Evolutionary conservation across 1,140 invertebrate genomes (phyloP).

Genomic region (Drosophila arizonae): DNA sequence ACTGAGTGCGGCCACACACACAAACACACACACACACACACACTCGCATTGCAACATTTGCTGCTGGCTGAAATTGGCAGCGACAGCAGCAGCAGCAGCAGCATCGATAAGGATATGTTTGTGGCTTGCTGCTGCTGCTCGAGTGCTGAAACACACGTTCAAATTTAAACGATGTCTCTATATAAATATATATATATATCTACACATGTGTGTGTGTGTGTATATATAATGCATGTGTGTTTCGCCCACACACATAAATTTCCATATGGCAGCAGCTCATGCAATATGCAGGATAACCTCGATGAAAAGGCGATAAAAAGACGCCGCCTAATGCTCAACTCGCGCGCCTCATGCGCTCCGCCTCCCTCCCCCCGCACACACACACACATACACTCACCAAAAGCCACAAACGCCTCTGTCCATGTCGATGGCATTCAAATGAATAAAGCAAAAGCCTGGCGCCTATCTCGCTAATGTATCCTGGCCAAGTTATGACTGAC

Average conservation of each 20-base stretch:
- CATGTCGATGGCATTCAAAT: slow-evolving; percentile 63
- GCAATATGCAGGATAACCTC: slow-evolving; percentile 77
- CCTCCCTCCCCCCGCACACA: background rate
- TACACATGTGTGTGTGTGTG: slow-evolving; percentile 6
- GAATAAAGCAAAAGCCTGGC: slow-evolving; percentile 58
- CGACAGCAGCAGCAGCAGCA: slow-evolving; percentile 25
- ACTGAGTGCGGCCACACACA: slow-evolving; percentile 72
- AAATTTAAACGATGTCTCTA: slow-evolving; percentile 69
- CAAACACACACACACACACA: slow-evolving; percentile 44
- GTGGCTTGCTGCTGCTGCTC: slow-evolving; percentile 27
- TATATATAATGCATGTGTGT: slow-evolving; percentile 7
- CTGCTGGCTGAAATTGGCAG: slow-evolving; percentile 37
- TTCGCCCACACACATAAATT: slow-evolving; percentile 54
- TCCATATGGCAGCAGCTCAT: slow-evolving; percentile 75
- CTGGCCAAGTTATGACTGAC: slow-evolving; percentile 72
- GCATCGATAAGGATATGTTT: slow-evolving; percentile 70
- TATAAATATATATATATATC: slow-evolving; percentile 4
- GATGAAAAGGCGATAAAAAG: slow-evolving; percentile 78
- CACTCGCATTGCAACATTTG: slow-evolving; percentile 32
- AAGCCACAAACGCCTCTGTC: background rate
- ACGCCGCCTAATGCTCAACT: slow-evolving; percentile 59
- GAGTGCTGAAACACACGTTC: slow-evolving; percentile 64
- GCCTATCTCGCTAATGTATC: slow-evolving; percentile 68
- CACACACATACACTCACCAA: background rate
- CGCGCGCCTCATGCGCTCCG: background rate